A percentile compares a stretch with the other conserved stretches of the same genome.
These are phyloP conservation scores for Tetragonisca angustula DNA, from an alignment of 2,888 invertebrate genomes.

Conservation along the genomic window DNA sequence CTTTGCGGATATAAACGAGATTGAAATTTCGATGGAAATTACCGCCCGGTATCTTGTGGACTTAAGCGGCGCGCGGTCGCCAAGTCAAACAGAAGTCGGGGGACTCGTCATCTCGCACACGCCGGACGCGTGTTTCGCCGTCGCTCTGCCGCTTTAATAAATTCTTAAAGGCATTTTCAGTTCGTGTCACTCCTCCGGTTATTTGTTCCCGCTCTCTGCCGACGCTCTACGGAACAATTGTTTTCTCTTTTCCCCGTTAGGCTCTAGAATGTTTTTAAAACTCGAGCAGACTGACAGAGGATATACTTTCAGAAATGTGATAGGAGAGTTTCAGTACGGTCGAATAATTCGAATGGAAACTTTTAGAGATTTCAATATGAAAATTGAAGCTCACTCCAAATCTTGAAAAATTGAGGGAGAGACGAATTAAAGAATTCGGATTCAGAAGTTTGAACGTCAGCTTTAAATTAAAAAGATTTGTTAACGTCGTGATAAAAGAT, in stretches of 20 bases:
- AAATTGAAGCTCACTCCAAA: no score
- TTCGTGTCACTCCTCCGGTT: not conserved
- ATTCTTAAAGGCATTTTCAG: constrained; percentile 1
- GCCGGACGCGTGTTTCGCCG: constrained; percentile 34
- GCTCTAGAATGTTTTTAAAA: not conserved
- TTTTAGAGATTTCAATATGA: no score
- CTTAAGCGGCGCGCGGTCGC: constrained; percentile 75
- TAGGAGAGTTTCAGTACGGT: not conserved
- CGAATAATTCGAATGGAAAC: not conserved
- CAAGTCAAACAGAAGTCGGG: constrained; percentile 75
- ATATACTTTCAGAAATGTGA: not conserved
- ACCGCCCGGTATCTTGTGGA: constrained; percentile 71
- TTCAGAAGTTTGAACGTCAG: no score
- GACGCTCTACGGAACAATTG: not conserved
- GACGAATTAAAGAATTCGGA: no score
- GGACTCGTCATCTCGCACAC: constrained; percentile 71
- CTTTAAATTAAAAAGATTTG: no score
- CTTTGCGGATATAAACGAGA: constrained; percentile 79
- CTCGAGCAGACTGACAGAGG: not conserved
- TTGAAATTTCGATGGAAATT: constrained; percentile 80
- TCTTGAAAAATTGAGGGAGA: no score
- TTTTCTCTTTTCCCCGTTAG: no score
- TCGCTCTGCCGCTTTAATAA: constrained; percentile 11
- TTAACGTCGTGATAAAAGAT: no score
- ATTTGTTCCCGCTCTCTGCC: not conserved